phyloP scores from a whole-genome alignment of 2,797 vertebrate genomes.

The Lerista edwardsae region DNA sequence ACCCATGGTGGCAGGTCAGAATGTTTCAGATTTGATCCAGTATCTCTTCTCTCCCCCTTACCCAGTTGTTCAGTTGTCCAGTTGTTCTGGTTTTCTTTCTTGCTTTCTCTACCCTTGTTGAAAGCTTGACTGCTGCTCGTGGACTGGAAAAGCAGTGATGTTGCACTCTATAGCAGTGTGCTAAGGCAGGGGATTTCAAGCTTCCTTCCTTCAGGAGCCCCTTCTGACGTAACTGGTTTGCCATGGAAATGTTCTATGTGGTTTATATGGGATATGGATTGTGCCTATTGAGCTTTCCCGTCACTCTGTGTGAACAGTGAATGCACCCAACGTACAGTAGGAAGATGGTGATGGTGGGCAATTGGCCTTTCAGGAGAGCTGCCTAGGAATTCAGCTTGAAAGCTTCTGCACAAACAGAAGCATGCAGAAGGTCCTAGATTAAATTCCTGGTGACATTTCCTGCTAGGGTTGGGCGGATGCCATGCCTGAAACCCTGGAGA shows the following conservation, averaged over 20 bases:
- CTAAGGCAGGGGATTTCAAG: not conserved
- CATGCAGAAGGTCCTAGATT: too few relatives aligned
- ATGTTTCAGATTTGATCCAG: conserved; percentile 14
- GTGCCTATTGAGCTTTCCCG: too few relatives aligned
- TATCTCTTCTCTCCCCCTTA: not conserved
- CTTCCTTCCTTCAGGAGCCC: not conserved
- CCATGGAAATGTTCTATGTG: not conserved
- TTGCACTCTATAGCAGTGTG: not conserved
- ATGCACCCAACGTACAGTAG: too few relatives aligned
- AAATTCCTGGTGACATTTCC: too few relatives aligned
- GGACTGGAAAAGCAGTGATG: not conserved
- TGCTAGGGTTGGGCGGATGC: too few relatives aligned
- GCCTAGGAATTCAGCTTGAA: not conserved
- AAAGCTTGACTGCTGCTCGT: not conserved
- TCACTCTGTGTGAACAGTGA: not conserved
- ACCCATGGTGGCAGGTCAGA: not conserved
- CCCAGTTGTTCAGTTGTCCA: not conserved
- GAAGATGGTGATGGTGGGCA: not conserved
- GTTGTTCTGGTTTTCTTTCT: conserved; percentile 10
- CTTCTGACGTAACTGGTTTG: not conserved
- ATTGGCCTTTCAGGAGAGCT: not conserved
- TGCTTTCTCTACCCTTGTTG: not conserved
- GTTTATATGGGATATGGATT: too few relatives aligned
- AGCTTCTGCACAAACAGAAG: too few relatives aligned
- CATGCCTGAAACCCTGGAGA: too few relatives aligned